These are phyloP conservation scores for Distichodus sexfasciatus DNA, from an alignment of 2,797 vertebrate genomes.

Conservation along the genomic window DNA sequence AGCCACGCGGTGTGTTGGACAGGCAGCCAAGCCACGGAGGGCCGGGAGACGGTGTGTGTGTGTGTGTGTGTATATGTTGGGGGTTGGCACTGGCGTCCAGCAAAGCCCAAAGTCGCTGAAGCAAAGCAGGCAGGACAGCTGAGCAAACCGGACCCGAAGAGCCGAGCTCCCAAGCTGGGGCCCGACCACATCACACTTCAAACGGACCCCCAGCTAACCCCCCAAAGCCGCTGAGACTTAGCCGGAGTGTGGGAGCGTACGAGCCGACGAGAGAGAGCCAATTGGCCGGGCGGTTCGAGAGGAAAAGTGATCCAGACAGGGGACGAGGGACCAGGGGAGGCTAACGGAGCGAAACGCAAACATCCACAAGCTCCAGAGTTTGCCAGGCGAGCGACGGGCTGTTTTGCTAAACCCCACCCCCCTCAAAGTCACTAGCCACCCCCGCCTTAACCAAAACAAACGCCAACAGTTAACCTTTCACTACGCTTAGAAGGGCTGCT, in stretches of 20 bases:
- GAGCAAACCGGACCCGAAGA: constrained; percentile 58
- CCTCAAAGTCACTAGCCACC: background rate
- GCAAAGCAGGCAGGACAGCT: constrained; percentile 61
- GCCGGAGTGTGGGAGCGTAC: no score
- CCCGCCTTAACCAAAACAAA: constrained; percentile 21
- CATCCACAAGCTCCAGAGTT: constrained; percentile 43
- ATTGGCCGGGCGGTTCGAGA: constrained; percentile 28
- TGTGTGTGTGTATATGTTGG: constrained; percentile 33
- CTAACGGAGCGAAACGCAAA: constrained; percentile 47
- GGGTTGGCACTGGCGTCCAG: constrained; percentile 19
- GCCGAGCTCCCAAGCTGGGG: constrained; percentile 25
- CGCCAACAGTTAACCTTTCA: constrained; percentile 70
- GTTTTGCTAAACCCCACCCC: constrained; percentile 47
- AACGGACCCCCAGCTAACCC: constrained; percentile 34
- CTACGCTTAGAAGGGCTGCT: constrained; percentile 68
- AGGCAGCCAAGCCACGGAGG: constrained; percentile 45
- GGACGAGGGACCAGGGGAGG: background rate
- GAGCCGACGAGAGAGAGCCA: constrained; percentile 28
- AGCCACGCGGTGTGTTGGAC: constrained; percentile 50
- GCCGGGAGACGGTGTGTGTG: constrained; percentile 42
- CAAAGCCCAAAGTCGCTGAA: constrained; percentile 54
- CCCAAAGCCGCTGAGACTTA: background rate
- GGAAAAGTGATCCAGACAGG: constrained; percentile 32
- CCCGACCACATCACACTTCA: constrained; percentile 42
- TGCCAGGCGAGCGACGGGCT: constrained; percentile 43